A percentile compares a stretch with the other conserved stretches of the same genome.
These are phyloP conservation scores for Catocala nupta DNA, from an alignment of 2,888 invertebrate species.

Conservation along the genomic window DNA sequence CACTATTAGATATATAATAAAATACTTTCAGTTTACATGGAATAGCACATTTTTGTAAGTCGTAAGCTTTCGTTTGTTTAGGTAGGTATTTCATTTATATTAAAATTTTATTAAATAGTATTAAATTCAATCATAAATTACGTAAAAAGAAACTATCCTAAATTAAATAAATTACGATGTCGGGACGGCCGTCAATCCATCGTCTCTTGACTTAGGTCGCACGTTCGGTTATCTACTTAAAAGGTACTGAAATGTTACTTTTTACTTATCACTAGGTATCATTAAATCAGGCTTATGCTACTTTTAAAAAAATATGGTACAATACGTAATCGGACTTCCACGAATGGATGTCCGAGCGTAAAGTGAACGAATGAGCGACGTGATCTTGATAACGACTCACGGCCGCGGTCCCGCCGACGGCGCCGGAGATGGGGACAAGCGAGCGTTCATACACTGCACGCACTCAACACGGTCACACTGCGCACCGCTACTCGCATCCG, in stretches of 20 bases:
- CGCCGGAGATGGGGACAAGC: constrained; percentile 85
- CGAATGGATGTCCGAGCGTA: constrained; percentile 76
- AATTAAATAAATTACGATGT: constrained; percentile 86
- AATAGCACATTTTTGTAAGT: constrained; percentile 70
- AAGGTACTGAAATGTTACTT: constrained; percentile 84
- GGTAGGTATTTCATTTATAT: constrained; percentile 72
- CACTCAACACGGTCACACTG: constrained; percentile 64
- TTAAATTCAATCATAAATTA: constrained; percentile 83
- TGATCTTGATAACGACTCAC: constrained; percentile 83
- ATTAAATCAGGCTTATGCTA: constrained; percentile 83
- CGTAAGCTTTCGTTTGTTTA: constrained; percentile 72
- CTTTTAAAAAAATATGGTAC: constrained; percentile 83
- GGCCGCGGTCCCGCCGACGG: constrained; percentile 81
- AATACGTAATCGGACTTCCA: constrained; percentile 79
- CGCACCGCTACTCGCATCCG: constrained; percentile 71
- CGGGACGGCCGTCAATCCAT: constrained; percentile 87
- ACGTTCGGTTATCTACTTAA: constrained; percentile 86
- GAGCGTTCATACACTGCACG: constrained; percentile 70
- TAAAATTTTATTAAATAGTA: constrained; percentile 79
- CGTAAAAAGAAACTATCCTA: constrained; percentile 80
- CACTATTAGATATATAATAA: constrained; percentile 68
- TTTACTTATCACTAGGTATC: constrained; percentile 80
- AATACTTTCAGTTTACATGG: constrained; percentile 71
- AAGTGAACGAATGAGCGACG: constrained; percentile 85
- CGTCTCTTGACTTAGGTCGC: constrained; percentile 87